phyloP scores from a whole-genome alignment of 2,888 invertebrate genomes.

The Eupithecia vulgata region DNA sequence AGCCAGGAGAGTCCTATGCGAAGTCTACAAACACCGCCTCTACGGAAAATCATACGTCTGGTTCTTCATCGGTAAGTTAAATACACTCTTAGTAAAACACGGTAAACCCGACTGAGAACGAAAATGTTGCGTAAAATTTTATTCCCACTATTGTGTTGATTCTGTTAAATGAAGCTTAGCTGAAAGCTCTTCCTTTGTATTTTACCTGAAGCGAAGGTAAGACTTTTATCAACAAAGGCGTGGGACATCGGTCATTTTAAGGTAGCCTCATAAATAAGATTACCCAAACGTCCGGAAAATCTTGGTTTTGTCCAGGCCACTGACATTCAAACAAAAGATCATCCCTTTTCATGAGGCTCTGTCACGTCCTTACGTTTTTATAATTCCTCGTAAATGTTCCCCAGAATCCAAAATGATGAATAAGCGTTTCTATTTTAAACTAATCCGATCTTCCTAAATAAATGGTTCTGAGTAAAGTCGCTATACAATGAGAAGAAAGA shows the following conservation, averaged over 20 bases:
- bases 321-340: conserved; percentile 53
- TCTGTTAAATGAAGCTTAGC: conserved; percentile 11
- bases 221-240: conserved; percentile 36
- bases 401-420: conserved; percentile 42
- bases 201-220: conserved; percentile 21
- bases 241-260: conserved; percentile 45
- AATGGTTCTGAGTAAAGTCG: not conserved
- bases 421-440: not conserved
- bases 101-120: not conserved
- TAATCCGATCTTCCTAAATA: not conserved
- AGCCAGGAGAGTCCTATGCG: conserved; percentile 97
- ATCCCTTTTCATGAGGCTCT: conserved; percentile 47
- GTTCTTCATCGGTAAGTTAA: conserved; percentile 96
- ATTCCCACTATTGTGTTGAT: conserved; percentile 4
- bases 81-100: not conserved
- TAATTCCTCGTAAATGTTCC: conserved; percentile 49
- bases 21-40: conserved; percentile 96
- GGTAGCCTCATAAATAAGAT: conserved; percentile 52
- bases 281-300: conserved; percentile 47
- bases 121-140: conserved; percentile 13
- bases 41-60: conserved; percentile 98
- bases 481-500: not conserved
- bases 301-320: conserved; percentile 37
- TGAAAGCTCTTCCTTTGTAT: conserved; percentile 16
- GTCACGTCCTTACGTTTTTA: conserved; percentile 48